Evolutionary conservation across 2,113 vertebrate species (phyloP), one percentile per base, ranked within the genome.

Genomic region (Pelodiscus sinensis): DNA sequence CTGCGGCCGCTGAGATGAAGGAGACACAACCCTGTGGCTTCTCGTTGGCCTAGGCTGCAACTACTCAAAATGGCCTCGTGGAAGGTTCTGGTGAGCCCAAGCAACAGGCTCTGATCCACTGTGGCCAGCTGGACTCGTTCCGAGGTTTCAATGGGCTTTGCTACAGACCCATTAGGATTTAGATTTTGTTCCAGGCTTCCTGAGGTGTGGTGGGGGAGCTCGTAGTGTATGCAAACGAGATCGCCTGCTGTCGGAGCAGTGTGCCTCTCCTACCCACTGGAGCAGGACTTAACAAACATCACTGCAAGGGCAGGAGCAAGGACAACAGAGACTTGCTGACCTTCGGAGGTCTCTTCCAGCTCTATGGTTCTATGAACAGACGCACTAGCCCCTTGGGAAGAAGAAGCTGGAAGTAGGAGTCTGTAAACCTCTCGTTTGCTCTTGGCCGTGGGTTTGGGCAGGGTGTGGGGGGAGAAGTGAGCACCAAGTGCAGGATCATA

Each of bases 221-320:
- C 6, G 5, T 44, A 68, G 68, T 14, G 16, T 58, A 65, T 38
- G 50, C 38, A 75, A 56, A 57, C 29, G 3, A 0, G 21, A 52
- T 68, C 35, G 60, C 79, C 85, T 92, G 57, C 77, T 44, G 71
- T 9, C 16, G 29, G 19, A 31, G 68, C 21, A 73, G 31, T 0
- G 0, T 29, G 27, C 3, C 1, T n/a, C 24, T 2, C 4, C 27
- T 8, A 52, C 27, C 82, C 54, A 35, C 0, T 24, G 71, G 14
- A 80, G 21, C 5, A 60, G 15, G 8, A 22, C 0, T 6, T 0
- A 8, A 10, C 0, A 0, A 24, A 35, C 1, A 18, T 9, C 14
- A 35, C 1, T 10, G 84, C 44, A 44, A 44, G 44, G 44, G 44
- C 7, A 6, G 5, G 44, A 44, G 44, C 44, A 44, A 44, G 44